Percentiles rank a stretch among this genome's conserved stretches.
Conservation (phyloP, 2,888 invertebrate species). For the Chelonus formosanus region DNA sequence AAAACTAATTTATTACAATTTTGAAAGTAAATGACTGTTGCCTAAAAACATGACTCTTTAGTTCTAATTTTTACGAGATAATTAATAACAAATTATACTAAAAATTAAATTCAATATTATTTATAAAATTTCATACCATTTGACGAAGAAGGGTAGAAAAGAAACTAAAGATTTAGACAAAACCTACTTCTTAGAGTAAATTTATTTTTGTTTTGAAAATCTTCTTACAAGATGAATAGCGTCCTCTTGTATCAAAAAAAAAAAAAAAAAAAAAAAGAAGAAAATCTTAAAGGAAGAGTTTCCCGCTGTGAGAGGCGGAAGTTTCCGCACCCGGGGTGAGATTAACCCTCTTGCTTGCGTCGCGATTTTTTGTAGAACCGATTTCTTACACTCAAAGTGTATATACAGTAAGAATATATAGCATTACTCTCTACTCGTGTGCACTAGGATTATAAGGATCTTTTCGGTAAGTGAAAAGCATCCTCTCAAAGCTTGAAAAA, state of each 20-base stretch:
- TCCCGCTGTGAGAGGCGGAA: slow-evolving; percentile 29
- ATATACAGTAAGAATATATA: too few relatives aligned
- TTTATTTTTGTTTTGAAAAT: slow-evolving; percentile 9
- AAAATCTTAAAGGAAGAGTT: slow-evolving; percentile 1
- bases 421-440: too few relatives aligned
- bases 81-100: too few relatives aligned
- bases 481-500: slow-evolving; percentile 9
- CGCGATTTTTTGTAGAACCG: slow-evolving; percentile 32
- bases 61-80: too few relatives aligned
- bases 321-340: slow-evolving; percentile 20
- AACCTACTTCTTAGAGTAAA: neutral
- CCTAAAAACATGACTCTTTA: too few relatives aligned
- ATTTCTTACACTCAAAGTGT: slow-evolving; percentile 22
- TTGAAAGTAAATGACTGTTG: too few relatives aligned
- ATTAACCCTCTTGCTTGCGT: slow-evolving; percentile 33
- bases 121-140: too few relatives aligned
- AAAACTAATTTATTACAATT: too few relatives aligned
- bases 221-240: slow-evolving; percentile 8
- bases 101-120: too few relatives aligned
- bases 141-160: too few relatives aligned
- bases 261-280: slow-evolving; percentile 6
- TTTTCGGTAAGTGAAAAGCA: slow-evolving; percentile 20
- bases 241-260: slow-evolving; percentile 4
- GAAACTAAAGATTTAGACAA: too few relatives aligned
- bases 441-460: slow-evolving; percentile 27